Base-by-base conservation (phyloP, 2,888 invertebrate species). In the Aphodius sticticus region DNA sequence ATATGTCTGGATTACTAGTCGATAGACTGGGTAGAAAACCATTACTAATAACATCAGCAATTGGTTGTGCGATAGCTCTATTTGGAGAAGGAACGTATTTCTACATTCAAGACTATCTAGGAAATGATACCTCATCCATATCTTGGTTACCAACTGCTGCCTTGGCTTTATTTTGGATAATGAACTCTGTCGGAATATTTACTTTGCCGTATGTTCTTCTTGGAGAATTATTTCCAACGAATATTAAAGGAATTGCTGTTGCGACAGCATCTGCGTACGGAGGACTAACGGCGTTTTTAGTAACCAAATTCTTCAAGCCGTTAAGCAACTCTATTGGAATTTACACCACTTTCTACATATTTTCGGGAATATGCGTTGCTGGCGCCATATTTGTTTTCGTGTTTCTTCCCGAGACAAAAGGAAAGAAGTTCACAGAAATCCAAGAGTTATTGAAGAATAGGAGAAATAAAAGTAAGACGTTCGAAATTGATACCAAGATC, bases 191-290 rank as follows among this genome's bases (percentile, higher is more conserved):
- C 6, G 93, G 93, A 0, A 87, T 93, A 36, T 92, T 92, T 0
- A 93, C 92, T 26, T 84, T 93, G 36, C 91, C 93, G 0, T 92
- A 92, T 80, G 91, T 93, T 83, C 90, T 93, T 89, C 91, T 93
- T 83, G 92, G 92, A 0, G 93, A 93, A 85, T 83, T 93, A 4
- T 93, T 93, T 83, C 92, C 93, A 0, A 92, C 92, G 0, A 93
- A 92, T 81, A 92, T 93, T 0, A 93, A 93, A 85, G 91, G 92
- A 0, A 89, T 90, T 0, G 93, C 93, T 0, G 92, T 93, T 0
- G 92, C 92, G 6, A 82, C 91, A 3, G 92, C 91, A 0, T 92
- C 92, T 0, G 90, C 92, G 84, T 87, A 91, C 82, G 91, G 92
- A 0, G 92, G 92, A 26, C 82, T 92, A 0, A 85, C 93, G 70